Evolutionary conservation across 2,888 invertebrate species (phyloP), one percentile per base, ranked within the genome.

Genomic region (Athrips mouffetella): DNA sequence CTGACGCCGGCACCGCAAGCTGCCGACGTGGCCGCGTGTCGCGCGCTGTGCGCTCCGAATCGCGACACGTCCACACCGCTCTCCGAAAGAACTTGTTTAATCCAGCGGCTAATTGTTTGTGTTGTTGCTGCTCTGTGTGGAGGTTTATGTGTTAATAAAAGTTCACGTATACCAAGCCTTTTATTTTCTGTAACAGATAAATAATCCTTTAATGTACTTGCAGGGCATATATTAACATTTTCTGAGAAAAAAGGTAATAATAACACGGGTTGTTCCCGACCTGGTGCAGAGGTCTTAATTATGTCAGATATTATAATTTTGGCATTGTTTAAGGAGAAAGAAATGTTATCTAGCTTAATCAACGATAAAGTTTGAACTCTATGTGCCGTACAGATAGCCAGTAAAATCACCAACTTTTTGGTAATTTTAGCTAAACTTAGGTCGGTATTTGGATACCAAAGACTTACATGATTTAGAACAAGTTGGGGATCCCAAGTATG

Each of bases 401-500:
- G 47, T 13, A 65, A 45, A 8, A 51, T 51, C 1, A 33, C 27
- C 18, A 62, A n/a, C 37, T 65, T 63, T 35, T 63, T 62, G 0
- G 58, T 58, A 0, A 62, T 11, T 15, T 54, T 53, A 8, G 52
- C 54, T 15, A 63, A n/a, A 1, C 13, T 1, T 0, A 65, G 10
- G 1, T 35, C 7, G 1, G n/a, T 44, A 42, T 62, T 54, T 0
- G 62, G 63, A 1, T 33, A 48, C 62, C 58, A 62, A 1, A 37
- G 30, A 1, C 51, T 31, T 13, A 65, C 10, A 16, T 40, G 40
- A 40, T 61, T 47, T 18, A 67, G 37, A 3, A 63, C 61, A 1
- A 52, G 2, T 35, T 62, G 42, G 3, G 63, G 63, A 25, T 67
- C 57, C 65, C 65, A 67, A 0, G 59, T 63, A 4, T 15, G 13